Evolutionary conservation across 2,797 vertebrate genomes (phyloP), one percentile per base, ranked within the genome.

Genomic region (Diplodus puntazzo): DNA sequence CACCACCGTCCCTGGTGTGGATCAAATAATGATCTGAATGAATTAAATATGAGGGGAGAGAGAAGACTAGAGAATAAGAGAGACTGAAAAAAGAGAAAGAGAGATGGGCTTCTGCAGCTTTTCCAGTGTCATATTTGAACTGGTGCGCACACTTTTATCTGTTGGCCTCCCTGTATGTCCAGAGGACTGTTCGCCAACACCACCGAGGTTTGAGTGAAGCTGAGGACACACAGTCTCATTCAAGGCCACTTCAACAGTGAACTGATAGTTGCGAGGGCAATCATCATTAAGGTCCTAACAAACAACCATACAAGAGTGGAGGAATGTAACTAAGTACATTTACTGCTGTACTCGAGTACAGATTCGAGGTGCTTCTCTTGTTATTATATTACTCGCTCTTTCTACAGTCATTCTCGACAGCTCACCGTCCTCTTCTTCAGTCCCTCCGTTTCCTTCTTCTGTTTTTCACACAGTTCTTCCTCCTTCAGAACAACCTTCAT

Each of bases 401-500:
- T 68, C 12, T n/a, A 17, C 16, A 46, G 46, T 48, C 63, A 50
- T 25, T 43, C 21, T 59, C 7, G 5, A 18, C 17, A 34, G 39
- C 92, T 93, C 77, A 94, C 94, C 87, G 0, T 77, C 75, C 79
- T 91, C 73, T 92, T 92, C 73, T 77, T 93, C 4, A 80, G 72
- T 10, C 85, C 81, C 42, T 96, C 95, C 8, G 73, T 64, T 0
- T 95, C 88, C 67, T 0, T 90, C 88, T 90, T 96, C 66, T 94
- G 82, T 70, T 91, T 90, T 0, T 62, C 79, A 88, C 93, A 92
- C 73, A 89, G 78, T 50, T 90, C 80, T 48, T 84, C 84, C 69
- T 89, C 92, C 81, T 94, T 88, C 73, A 95, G 85, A 62, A 93
- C 84, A 27, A 95, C 95, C 43, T 91, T 92, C 79, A 98, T 84